Base-by-base conservation (phyloP, 2,888 invertebrate genomes). In the Stenurella melanura region DNA sequence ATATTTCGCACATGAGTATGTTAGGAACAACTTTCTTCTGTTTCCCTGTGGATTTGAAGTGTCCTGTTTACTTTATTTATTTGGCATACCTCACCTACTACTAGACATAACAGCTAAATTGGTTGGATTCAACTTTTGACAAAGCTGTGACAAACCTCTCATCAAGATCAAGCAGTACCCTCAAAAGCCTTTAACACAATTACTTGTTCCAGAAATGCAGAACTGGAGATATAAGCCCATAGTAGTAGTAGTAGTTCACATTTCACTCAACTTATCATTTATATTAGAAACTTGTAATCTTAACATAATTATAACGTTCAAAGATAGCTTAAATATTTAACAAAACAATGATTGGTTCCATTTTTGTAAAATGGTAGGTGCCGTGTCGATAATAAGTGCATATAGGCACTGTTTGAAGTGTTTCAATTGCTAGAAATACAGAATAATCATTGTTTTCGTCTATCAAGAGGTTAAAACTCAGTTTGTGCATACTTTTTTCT, bases 301-400 rank as follows among this genome's bases (percentile, higher is more conserved):
- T 11, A 11, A 42, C 11, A 42, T 12, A 42, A 1, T 12, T 11
- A 12, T 42, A 42, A 42, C 42, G 4, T 12, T 42, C 12, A 42
- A 42, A 42, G 15, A 42, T 12, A 18, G 12, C 18, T 56, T n/a
- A 10, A 58, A 19, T 21, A 58, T 19, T 11, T 19, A 21, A 50
- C 19, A 58, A 21, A 21, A 58, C 19, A 58, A 58, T 21, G 9
- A 58, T 19, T 21, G 10, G 19, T 21, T 21, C 58, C 58, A 50
- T 58, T 19, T 21, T 19, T 61, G 21, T 63, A 2, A 64, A 63
- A 38, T 38, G 38, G 38, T 17, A 34, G 18, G 64, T 64, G 64
- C 64, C 42, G 21, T 42, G 12, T 64, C 42, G 42, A 77, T 79
- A 81, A 81, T 77, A 78, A 73, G 78, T 81, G 80, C 81, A 78